Percentiles rank a stretch among this genome's conserved stretches.
phyloP scores from a whole-genome alignment of 2,797 vertebrate genomes.

The Cheirogaleus major region DNA sequence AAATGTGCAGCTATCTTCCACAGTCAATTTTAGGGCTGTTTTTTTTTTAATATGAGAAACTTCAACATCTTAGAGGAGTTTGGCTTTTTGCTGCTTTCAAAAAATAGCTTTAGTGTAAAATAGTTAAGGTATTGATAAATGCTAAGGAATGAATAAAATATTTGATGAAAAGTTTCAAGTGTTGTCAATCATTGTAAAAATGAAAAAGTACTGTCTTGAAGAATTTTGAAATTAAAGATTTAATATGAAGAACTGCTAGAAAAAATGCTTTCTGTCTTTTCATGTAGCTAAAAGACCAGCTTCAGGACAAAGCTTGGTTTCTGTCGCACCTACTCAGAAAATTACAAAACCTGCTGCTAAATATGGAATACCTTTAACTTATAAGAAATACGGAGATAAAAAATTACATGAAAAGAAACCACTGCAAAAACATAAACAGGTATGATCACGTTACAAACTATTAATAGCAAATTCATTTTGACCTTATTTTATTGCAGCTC shows the following conservation, averaged over 20 bases:
- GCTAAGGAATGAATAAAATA: not conserved
- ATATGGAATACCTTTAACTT: slow-evolving; percentile 97
- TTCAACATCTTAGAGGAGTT: not conserved
- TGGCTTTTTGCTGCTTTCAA: not conserved
- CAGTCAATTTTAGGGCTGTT: not conserved
- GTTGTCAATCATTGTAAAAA: not conserved
- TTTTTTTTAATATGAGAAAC: not conserved
- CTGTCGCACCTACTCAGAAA: slow-evolving; percentile 90
- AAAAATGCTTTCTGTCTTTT: slow-evolving; percentile 27
- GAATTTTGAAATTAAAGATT: slow-evolving; percentile 33
- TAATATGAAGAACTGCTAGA: slow-evolving; percentile 25
- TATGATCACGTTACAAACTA: slow-evolving; percentile 71
- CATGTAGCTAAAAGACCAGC: slow-evolving; percentile 90
- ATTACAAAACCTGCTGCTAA: slow-evolving; percentile 98
- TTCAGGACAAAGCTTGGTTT: slow-evolving; percentile 85
- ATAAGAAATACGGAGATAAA: slow-evolving; percentile 90
- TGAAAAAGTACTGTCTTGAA: slow-evolving; percentile 10
- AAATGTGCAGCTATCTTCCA: not conserved
- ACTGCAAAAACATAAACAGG: slow-evolving; percentile 90
- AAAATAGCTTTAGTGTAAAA: not conserved
- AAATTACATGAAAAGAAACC: slow-evolving; percentile 90
- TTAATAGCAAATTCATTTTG: not conserved
- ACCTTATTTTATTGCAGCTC: not conserved
- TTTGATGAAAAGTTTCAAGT: slow-evolving; percentile 27
- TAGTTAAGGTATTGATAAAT: not conserved